These are phyloP conservation scores for Gymnobelideus leadbeateri DNA, from an alignment of 2,113 vertebrate genomes.

Conservation along the genomic window DNA sequence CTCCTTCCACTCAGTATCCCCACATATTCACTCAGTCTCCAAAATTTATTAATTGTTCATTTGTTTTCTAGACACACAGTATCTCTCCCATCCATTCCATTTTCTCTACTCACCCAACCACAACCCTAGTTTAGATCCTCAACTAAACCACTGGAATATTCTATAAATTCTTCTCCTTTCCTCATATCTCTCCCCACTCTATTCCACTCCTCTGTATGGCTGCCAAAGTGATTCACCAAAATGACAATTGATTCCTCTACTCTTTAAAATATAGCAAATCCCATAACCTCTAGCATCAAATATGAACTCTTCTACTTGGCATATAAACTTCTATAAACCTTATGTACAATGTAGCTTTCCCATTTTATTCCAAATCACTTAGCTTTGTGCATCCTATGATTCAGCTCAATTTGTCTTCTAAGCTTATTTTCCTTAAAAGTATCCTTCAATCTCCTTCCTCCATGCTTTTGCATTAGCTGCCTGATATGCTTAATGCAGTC, in stretches of 20 bases:
- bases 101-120: not conserved
- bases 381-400: not conserved
- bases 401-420: not conserved
- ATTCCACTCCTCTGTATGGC: not conserved
- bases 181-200: not conserved
- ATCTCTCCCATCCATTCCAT: not conserved
- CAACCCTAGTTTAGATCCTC: not conserved
- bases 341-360: not conserved
- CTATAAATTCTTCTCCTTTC: not conserved
- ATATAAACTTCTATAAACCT: not conserved
- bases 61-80: not conserved
- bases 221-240: not conserved
- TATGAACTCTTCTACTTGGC: not conserved
- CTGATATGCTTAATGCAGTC: not conserved
- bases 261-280: not conserved
- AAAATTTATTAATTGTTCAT: not conserved
- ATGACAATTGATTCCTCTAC: not conserved
- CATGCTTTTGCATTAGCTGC: not conserved
- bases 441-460: not conserved
- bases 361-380: not conserved
- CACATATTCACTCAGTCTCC: not conserved
- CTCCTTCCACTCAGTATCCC: not conserved
- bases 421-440: not conserved
- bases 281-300: not conserved
- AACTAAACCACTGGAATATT: not conserved